phyloP scores from a whole-genome alignment of 2,797 vertebrate genomes.

The Florisuga fusca region DNA sequence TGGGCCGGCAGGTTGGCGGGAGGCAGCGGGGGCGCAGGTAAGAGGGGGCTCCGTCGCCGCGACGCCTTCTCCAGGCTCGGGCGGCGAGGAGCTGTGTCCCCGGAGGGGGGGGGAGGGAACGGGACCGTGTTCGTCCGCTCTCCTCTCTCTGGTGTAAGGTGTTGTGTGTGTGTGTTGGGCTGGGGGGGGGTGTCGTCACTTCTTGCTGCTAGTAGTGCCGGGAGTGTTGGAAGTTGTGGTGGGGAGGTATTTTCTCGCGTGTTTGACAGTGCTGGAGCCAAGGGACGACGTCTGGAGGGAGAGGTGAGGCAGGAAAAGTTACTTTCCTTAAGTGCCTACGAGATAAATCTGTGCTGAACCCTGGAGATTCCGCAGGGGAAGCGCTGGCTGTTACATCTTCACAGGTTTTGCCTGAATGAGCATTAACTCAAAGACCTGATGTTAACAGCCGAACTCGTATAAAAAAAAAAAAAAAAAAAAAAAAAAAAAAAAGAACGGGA shows the following conservation, averaged over 20 bases:
- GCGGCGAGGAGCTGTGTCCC: not conserved
- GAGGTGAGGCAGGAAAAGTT: constrained; percentile 45
- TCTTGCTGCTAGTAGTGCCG: not conserved
- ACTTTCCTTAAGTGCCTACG: not conserved
- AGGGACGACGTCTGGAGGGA: constrained; percentile 8
- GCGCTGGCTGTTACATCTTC: not conserved
- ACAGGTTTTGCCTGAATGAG: not conserved
- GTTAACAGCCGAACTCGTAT: not conserved
- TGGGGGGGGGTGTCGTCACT: not conserved
- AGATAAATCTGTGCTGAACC: not conserved
- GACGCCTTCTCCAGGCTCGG: not conserved
- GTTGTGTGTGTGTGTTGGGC: not conserved
- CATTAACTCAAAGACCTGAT: not conserved
- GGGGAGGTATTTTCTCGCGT: not conserved
- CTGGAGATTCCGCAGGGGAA: not conserved
- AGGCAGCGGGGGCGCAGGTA: constrained; percentile 90
- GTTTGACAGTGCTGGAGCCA: not conserved
- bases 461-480: not conserved
- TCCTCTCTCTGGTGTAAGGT: not conserved
- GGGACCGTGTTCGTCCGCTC: not conserved
- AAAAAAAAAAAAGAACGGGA: no score
- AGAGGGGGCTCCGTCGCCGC: constrained; percentile 48
- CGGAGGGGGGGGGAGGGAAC: not conserved
- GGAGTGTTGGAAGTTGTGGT: not conserved
- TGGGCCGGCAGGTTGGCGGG: constrained; percentile 84